Percentiles rank a stretch among this genome's conserved stretches.
phyloP scores from a whole-genome alignment of 2,797 vertebrate genomes.

The Spinibarbus caldwelli region DNA sequence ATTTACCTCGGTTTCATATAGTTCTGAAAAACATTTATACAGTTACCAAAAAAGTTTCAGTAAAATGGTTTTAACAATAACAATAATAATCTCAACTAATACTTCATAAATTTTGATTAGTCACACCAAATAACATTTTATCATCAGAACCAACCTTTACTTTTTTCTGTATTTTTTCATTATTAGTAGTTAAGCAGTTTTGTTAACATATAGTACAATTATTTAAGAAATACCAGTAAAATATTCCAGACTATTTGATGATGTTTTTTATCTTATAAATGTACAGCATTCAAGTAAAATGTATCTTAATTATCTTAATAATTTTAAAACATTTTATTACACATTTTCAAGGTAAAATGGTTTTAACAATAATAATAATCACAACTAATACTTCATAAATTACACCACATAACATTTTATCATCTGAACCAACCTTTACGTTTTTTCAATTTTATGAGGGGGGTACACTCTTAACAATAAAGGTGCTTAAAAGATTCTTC shows the following conservation, averaged over 20 bases:
- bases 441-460: too few species aligned
- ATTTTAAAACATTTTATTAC: neutral
- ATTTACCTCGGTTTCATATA: neutral
- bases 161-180: neutral
- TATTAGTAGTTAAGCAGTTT: neutral
- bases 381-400: neutral
- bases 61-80: neutral
- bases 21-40: neutral
- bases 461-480: too few species aligned
- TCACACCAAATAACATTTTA: neutral
- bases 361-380: neutral
- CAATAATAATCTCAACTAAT: neutral
- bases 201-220: neutral
- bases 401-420: neutral
- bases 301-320: neutral
- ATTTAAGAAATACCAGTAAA: neutral
- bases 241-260: neutral
- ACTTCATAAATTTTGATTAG: neutral
- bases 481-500: too few species aligned
- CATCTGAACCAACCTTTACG: too few species aligned
- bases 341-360: neutral
- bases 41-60: neutral
- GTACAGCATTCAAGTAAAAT: neutral
- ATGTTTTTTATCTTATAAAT: neutral
- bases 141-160: neutral